A percentile compares a stretch with the other conserved stretches of the same genome.
These are phyloP conservation scores for Frankliniella intonsa DNA, from an alignment of 2,888 invertebrate genomes.

Conservation along the genomic window DNA sequence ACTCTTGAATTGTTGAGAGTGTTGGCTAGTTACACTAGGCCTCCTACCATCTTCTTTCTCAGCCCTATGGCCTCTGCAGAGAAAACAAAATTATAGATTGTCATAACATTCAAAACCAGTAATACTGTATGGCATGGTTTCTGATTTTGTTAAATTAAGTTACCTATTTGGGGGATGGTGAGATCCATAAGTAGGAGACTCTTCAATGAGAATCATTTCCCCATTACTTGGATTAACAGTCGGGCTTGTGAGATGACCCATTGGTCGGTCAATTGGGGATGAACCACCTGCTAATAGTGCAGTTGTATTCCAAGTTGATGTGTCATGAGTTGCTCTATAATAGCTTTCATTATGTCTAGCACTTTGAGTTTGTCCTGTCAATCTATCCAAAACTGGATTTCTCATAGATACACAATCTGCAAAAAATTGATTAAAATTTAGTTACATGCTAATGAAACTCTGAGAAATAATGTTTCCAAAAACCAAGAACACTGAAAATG, in stretches of 20 bases:
- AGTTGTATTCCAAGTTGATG: constrained; percentile 55
- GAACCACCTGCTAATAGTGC: constrained; percentile 41
- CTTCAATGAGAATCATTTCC: constrained; percentile 62
- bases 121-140: not conserved
- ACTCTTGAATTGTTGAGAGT: not conserved
- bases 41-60: constrained; percentile 41
- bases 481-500: not conserved
- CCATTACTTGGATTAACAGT: constrained; percentile 53
- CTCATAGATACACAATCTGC: constrained; percentile 43
- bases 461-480: not conserved
- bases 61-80: constrained; percentile 37
- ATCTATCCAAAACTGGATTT: constrained; percentile 85
- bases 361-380: constrained; percentile 65
- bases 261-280: not conserved
- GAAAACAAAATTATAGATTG: not conserved
- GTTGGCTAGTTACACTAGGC: not conserved
- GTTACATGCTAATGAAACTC: not conserved
- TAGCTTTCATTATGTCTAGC: constrained; percentile 83
- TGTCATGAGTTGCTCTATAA: constrained; percentile 60
- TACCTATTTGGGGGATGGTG: constrained; percentile 28
- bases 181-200: constrained; percentile 42
- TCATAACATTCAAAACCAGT: not conserved
- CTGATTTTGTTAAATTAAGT: not conserved
- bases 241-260: constrained; percentile 50
- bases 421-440: constrained; percentile 29